Evolutionary conservation across 2,113 vertebrate species (phyloP), one percentile per base, ranked within the genome.

Genomic region (Tor tambroides): DNA sequence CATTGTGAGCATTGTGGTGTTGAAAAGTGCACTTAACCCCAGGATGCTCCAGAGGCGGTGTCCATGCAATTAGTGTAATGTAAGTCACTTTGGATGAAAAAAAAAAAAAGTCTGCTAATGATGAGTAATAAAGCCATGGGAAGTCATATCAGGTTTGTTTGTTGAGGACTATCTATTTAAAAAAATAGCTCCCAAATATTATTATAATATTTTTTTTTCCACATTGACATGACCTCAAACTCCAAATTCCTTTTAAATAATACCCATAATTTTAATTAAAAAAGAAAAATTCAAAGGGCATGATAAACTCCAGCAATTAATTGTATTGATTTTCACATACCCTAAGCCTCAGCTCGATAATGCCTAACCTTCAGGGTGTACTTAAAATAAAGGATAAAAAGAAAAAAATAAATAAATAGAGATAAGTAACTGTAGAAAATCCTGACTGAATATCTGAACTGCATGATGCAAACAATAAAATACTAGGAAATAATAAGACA

Each of bases 21-120:
- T 30, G 43, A 83, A 69, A 65, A 69, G 80, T 71, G 63, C 80
- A 83, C 81, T 83, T 83, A 83, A 83, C 81, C 81, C 43, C 81
- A 35, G 81, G 63, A 83, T 35, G 63, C 65, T 71, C 76, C 43
- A 54, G 49, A 78, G 46, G 28, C 28, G 1, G 49, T 78, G 63
- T 23, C 43, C 63, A 69, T 69, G 80, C 80, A 83, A 83, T 83
- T 83, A 83, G 28, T 54, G 12, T 83, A 71, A 83, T 83, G 65
- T n/a, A 83, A 83, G 43, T 69, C 81, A 32, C 41, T 83, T 83
- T 51, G 6, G 43, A 69, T 71, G 1, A 71, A 49, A 83, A 69
- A 67, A 69, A 67, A 46, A 41, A 6, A 65, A 65, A 65, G 4
- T 10, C 63, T 35, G 41, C 61, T 49, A 83, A 83, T 49, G 26